Evolutionary conservation across 2,113 vertebrate genomes (phyloP).

Genomic region (Madoqua kirkii): DNA sequence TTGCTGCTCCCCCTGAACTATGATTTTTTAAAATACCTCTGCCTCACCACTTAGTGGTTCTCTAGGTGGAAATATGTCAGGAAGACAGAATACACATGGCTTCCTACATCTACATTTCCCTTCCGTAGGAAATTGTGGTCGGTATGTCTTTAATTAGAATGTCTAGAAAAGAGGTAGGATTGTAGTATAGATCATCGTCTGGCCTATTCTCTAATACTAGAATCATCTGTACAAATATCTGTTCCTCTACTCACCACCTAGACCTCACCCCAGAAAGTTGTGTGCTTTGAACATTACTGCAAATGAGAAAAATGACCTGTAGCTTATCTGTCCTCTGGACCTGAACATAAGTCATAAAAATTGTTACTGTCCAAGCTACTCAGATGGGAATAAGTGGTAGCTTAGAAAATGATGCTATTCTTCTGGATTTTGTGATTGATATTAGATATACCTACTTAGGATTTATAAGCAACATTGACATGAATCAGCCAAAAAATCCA

Average conservation of each 20-base stretch:
- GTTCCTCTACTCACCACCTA: neutral
- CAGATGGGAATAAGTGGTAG: neutral
- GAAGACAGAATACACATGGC: neutral
- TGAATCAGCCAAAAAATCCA: neutral
- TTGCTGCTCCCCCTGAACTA: neutral
- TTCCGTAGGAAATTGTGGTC: neutral
- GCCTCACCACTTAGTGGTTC: neutral
- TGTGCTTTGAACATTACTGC: neutral
- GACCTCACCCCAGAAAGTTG: neutral
- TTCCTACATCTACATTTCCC: neutral
- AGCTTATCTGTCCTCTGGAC: neutral
- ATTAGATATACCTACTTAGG: neutral
- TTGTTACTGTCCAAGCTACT: neutral
- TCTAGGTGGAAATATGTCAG: neutral
- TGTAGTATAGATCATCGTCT: neutral
- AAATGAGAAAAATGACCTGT: neutral
- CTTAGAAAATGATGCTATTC: neutral
- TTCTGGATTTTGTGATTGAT: neutral
- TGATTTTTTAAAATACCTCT: neutral
- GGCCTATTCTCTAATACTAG: neutral
- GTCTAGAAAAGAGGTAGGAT: neutral
- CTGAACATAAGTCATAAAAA: neutral
- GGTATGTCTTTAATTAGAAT: neutral
- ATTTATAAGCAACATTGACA: neutral
- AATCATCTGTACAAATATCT: neutral